These are phyloP conservation scores for Trachymyrmex cornetzi DNA, from an alignment of 1,140 invertebrate genomes.

Conservation along the genomic window DNA sequence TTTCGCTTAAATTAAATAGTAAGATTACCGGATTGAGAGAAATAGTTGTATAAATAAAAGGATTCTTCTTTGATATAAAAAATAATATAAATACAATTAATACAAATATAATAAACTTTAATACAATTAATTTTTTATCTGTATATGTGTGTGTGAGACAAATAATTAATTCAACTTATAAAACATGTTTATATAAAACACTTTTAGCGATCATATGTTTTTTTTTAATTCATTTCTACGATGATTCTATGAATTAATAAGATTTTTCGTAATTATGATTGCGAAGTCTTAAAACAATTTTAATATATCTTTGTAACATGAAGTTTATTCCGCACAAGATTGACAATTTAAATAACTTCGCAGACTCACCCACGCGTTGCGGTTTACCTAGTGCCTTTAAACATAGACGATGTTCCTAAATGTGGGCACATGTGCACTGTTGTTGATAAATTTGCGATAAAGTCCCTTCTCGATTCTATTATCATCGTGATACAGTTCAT, in stretches of 20 bases:
- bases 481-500: neutral
- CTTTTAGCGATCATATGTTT: neutral
- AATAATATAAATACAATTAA: neutral
- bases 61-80: neutral
- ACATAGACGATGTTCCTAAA: constrained; percentile 3
- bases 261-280: neutral
- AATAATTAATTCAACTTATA: constrained; percentile 2
- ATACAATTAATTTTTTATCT: neutral
- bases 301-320: neutral
- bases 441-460: constrained; percentile 18
- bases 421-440: neutral
- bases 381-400: constrained; percentile 15
- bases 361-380: neutral
- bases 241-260: neutral
- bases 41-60: neutral
- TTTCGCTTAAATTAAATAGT: neutral
- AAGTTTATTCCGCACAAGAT: neutral
- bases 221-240: constrained; percentile 1
- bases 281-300: neutral
- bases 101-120: neutral
- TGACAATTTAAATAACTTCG: constrained; percentile 17
- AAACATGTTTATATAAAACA: neutral
- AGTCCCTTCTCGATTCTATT: neutral
- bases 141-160: no score
- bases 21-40: neutral